These are phyloP conservation scores for Thera obeliscata DNA, from an alignment of 2,888 invertebrate genomes.

Conservation along the genomic window DNA sequence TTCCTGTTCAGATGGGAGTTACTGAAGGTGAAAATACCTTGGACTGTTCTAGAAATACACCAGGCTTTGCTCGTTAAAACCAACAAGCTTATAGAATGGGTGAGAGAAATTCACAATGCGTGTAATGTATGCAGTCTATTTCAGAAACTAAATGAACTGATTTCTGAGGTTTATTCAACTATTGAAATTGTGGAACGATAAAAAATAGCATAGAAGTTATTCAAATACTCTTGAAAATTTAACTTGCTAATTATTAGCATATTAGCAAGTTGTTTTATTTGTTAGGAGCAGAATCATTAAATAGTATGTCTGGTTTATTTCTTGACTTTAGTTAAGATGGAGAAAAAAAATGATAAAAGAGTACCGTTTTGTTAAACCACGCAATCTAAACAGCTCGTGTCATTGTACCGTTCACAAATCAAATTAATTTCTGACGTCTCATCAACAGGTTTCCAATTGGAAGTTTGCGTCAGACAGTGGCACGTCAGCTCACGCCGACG, in stretches of 20 bases:
- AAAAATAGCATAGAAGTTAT: background rate
- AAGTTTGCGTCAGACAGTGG: conserved; percentile 50
- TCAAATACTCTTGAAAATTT: background rate
- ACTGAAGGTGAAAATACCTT: conserved; percentile 38
- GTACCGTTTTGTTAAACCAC: background rate
- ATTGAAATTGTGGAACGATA: background rate
- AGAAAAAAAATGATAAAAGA: background rate
- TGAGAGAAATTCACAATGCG: background rate
- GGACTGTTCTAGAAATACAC: conserved; percentile 23
- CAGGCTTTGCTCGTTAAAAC: conserved; percentile 11
- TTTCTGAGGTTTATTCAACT: background rate
- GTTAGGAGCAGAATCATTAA: too few relatives aligned
- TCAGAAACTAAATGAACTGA: background rate
- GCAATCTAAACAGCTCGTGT: conserved; percentile 3
- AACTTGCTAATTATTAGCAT: background rate
- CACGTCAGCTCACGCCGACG: conserved; percentile 59
- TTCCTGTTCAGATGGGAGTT: conserved; percentile 31
- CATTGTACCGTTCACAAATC: conserved; percentile 29
- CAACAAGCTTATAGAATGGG: background rate
- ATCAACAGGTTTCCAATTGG: conserved; percentile 38
- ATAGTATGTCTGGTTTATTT: background rate
- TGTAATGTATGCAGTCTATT: background rate
- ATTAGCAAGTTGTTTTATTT: too few relatives aligned
- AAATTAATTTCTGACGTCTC: conserved; percentile 20
- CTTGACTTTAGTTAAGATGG: background rate